Evolutionary conservation across 2,888 invertebrate genomes (phyloP).

Genomic region (Neria commutata): DNA sequence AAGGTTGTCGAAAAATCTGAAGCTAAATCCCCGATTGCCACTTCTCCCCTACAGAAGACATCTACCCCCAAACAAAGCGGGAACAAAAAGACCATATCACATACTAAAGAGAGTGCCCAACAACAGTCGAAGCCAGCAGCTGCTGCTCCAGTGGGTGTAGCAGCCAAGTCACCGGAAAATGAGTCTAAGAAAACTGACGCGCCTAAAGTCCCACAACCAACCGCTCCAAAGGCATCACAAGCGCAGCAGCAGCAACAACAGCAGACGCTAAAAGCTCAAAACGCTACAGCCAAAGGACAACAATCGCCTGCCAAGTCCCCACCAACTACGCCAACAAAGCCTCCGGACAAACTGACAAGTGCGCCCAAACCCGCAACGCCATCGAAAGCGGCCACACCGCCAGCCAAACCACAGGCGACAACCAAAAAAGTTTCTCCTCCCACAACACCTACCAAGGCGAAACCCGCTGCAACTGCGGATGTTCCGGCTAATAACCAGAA

Average conservation of each 20-base stretch:
- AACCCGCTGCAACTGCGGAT: slow-evolving; percentile 22
- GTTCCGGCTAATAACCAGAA: slow-evolving; percentile 20
- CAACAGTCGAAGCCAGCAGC: slow-evolving; percentile 3
- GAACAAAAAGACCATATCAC: not conserved
- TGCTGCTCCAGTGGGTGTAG: not conserved
- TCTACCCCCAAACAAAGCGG: not conserved
- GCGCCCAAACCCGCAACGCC: slow-evolving; percentile 21
- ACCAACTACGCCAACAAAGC: not conserved
- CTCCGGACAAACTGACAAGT: slow-evolving; percentile 57
- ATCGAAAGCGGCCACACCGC: slow-evolving; percentile 17
- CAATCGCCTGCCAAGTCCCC: not conserved
- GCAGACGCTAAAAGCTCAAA: slow-evolving; percentile 6
- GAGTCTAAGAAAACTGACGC: slow-evolving; percentile 14
- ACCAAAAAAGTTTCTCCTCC: slow-evolving; percentile 20
- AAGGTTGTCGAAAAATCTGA: not conserved
- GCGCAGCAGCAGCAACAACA: slow-evolving; percentile 17
- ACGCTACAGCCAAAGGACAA: not conserved
- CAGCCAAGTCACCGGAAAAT: slow-evolving; percentile 3
- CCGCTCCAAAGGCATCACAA: slow-evolving; percentile 31
- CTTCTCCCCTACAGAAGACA: not conserved
- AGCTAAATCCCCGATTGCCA: not conserved
- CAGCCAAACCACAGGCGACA: not conserved
- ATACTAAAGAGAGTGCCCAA: not conserved
- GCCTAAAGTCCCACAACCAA: slow-evolving; percentile 20
- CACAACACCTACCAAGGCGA: slow-evolving; percentile 25